Percentiles rank a stretch among this genome's conserved stretches.
Evolutionary conservation across 2,888 invertebrate genomes (phyloP).

Genomic region (Taphrorychus bicolor): DNA sequence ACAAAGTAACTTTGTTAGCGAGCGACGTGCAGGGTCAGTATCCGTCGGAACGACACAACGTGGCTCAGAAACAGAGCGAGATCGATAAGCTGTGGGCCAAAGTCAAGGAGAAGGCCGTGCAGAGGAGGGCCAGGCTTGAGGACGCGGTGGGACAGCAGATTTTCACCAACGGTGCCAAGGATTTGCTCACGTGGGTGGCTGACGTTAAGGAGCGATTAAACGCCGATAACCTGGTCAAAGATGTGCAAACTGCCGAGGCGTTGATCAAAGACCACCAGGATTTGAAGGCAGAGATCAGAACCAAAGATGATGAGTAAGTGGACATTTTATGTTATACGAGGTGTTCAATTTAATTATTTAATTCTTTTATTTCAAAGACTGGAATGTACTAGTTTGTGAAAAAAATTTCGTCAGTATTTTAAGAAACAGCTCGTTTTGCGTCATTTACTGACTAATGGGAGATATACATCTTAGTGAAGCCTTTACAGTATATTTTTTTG

Average conservation of each 20-base stretch:
- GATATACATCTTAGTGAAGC: too few species aligned
- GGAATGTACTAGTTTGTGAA: too few species aligned
- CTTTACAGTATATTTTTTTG: too few species aligned
- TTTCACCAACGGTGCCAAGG: constrained; percentile 74
- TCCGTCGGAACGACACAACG: constrained; percentile 87
- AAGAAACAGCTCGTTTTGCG: too few species aligned
- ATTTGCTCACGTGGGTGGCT: constrained; percentile 80
- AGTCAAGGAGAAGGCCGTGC: constrained; percentile 84
- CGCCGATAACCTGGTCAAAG: constrained; percentile 78
- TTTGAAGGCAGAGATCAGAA: constrained; percentile 86
- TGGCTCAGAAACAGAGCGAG: constrained; percentile 83
- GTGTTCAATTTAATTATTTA: too few species aligned
- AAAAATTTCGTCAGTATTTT: too few species aligned
- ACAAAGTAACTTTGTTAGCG: constrained; percentile 79
- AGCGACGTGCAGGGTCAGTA: constrained; percentile 91
- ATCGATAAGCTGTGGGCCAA: constrained; percentile 89
- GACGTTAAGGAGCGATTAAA: constrained; percentile 81
- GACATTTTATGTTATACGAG: too few species aligned
- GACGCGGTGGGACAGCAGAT: constrained; percentile 96
- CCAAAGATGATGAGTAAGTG: constrained; percentile 87
- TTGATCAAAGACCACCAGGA: constrained; percentile 91
- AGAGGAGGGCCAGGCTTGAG: constrained; percentile 84
- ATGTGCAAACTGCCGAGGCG: constrained; percentile 92
- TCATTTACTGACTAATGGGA: too few species aligned
- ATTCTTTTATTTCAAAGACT: too few species aligned